Conservation (phyloP, 1,140 invertebrate species). For the Aphelenchoides fujianensis region DNA sequence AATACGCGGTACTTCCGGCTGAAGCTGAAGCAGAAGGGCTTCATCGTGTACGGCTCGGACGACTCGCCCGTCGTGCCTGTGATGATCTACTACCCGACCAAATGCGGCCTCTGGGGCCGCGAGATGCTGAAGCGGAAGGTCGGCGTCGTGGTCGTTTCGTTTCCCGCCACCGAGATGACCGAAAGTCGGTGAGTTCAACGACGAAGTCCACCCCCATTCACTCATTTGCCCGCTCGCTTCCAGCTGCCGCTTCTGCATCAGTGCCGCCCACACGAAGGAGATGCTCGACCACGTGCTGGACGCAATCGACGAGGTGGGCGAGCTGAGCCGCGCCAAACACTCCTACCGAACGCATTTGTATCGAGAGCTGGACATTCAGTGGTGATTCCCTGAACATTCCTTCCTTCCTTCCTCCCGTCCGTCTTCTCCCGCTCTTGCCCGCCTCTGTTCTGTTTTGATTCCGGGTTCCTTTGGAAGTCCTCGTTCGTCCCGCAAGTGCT, state of each 20-base stretch:
- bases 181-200: slow-evolving; percentile 57
- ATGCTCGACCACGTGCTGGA: slow-evolving; percentile 78
- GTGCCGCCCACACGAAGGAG: slow-evolving; percentile 89
- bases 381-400: slow-evolving; percentile 36
- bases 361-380: slow-evolving; percentile 52
- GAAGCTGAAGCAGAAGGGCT: slow-evolving; percentile 81
- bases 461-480: background rate
- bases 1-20: slow-evolving; percentile 84
- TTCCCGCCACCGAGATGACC: slow-evolving; percentile 93
- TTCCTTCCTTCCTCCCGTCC: background rate
- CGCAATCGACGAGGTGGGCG: slow-evolving; percentile 50
- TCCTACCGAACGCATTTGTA: slow-evolving; percentile 53
- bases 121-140: slow-evolving; percentile 77
- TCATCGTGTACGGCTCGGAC: slow-evolving; percentile 91
- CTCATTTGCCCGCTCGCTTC: slow-evolving; percentile 63
- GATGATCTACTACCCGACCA: slow-evolving; percentile 86
- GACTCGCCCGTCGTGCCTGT: slow-evolving; percentile 95
- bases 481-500: background rate
- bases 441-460: background rate
- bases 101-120: slow-evolving; percentile 77
- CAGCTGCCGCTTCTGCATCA: slow-evolving; percentile 89
- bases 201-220: too few species aligned
- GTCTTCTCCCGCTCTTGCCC: background rate
- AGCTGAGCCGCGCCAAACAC: slow-evolving; percentile 55
- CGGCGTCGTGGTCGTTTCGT: slow-evolving; percentile 91